Evolutionary conservation across 2,797 vertebrate species (phyloP), one percentile per base, ranked within the genome.

Genomic region (Acanthornis magna): DNA sequence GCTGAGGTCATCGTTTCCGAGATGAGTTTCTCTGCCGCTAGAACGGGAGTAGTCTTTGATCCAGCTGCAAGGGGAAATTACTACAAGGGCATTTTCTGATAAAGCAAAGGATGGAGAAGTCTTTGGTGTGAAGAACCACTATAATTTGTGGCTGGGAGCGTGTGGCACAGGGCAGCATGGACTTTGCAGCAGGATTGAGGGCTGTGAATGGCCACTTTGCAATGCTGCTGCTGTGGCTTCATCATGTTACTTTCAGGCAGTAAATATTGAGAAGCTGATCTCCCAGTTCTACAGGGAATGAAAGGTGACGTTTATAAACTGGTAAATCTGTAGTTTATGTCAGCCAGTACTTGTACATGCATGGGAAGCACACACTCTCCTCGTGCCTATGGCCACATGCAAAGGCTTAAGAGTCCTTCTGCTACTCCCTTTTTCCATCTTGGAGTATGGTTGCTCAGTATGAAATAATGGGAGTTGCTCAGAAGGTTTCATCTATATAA

Each of bases 121-220:
- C 19, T 27, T 85, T 2, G 5, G 40, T 70, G 18, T 2, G 4
- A 84, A 77, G 36, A 88, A 13, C 18, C 2, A 2, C 7, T 75
- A 0, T 68, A 21, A 54, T 61, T 71, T 78, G n/a, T 88, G 50
- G 7, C 32, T 76, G 7, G 21, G 16, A 58, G 40, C 5, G 5
- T 60, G 22, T 1, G 1, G 13, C 2, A 34, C 21, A 16, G 36
- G 23, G 6, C 22, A 30, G 1, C 0, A 0, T 13, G 34, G 16
- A 48, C 10, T 18, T 8, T 13, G 50, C 62, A 34, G 34, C 10
- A n/a, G n/a, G 12, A 18, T 30, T 42, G 60, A 53, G 53, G 34
- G 36, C 22, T 75, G 17, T 67, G 48, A 36, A 60, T 84, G 40
- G 7, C 15, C 2, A 2, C n/a, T 36, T 54, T 16, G 7, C 74